Evolutionary conservation across 2,113 vertebrate genomes (phyloP), one percentile per base, ranked within the genome.

Genomic region (Saguinus midas): DNA sequence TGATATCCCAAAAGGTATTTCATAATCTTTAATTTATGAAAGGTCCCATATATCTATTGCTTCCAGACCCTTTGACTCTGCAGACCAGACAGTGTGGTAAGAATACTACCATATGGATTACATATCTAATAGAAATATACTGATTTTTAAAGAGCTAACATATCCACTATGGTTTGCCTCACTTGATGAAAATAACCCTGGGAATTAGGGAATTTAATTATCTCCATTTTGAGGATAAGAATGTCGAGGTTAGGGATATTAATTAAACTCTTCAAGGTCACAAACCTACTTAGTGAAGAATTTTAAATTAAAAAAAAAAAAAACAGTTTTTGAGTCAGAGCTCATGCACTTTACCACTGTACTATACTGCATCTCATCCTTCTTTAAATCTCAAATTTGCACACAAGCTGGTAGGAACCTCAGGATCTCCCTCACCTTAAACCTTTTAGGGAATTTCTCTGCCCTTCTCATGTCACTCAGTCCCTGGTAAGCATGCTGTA

Each of bases 31-130:
- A 40, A 70, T 78, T 82, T 91, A 72, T 37, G 29, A 58, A 91
- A 52, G 2, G 0, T 91, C 14, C 12, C 35, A 88, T 12, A 81
- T 23, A 40, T 48, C 4, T 40, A 17, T 70, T 87, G 5, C 52
- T 87, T 75, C 61, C 35, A 37, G 10, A 52, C 12, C 27, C 87
- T 95, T 90, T 87, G 48, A 76, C 78, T 90, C 23, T 90, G 3
- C 1, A 40, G 18, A 79, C 35, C n/a, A 87, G 79, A n/a, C 5
- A 32, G 27, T 17, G 0, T 7, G 27, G 21, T 61, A 91, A 91
- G 14, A 79, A 58, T 66, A 92, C 3, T 40, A 32, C 35, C 29
- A 70, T 13, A 10, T 66, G 5, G 72, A 80, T 88, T 85, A 27
- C 3, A 84, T 43, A 80, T 21, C 4, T 86, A 23, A 91, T 8